Conservation (phyloP, 2,113 vertebrate species). For the Columba janthina region DNA sequence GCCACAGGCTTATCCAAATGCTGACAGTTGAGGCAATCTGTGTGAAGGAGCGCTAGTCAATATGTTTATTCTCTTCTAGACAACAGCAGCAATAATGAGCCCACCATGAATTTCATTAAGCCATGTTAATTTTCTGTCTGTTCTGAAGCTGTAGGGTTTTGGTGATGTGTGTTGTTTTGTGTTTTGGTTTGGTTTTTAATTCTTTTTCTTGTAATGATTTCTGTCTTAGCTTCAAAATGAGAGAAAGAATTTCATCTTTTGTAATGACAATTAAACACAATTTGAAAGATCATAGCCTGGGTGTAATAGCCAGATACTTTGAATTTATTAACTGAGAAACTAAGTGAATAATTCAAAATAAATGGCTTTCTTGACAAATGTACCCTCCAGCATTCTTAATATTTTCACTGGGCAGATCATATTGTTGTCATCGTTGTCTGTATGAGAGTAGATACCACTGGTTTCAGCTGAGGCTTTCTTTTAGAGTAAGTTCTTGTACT, state of each 20-base stretch:
- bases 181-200: background rate
- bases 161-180: background rate
- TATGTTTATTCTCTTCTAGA: background rate
- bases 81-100: background rate
- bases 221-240: background rate
- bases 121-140: background rate
- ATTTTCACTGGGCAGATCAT: background rate
- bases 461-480: background rate
- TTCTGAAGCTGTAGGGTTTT: background rate
- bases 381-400: background rate
- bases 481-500: background rate
- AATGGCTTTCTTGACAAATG: background rate
- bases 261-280: background rate
- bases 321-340: slow-evolving; percentile 26
- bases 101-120: background rate
- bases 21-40: background rate
- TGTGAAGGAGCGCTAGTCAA: background rate
- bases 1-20: background rate
- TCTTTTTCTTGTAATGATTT: background rate
- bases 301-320: background rate
- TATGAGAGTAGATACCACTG: background rate
- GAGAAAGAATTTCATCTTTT: background rate
- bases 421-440: background rate
- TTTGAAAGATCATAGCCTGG: slow-evolving; percentile 11
- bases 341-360: slow-evolving; percentile 11